Evolutionary conservation across 2,888 invertebrate genomes (phyloP), one percentile per base, ranked within the genome.

Genomic region (Eupeodes latifasciatus): DNA sequence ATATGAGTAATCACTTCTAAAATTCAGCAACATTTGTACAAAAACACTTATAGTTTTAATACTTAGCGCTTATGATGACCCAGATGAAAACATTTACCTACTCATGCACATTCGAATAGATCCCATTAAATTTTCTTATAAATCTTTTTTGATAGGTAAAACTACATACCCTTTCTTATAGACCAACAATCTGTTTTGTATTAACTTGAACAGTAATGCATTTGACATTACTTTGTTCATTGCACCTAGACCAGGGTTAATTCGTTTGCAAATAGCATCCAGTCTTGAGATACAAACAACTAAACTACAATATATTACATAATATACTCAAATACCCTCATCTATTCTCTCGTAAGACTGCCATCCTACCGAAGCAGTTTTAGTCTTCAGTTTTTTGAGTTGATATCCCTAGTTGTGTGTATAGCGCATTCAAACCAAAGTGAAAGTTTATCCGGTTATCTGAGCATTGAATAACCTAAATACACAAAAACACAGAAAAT

Each of bases 391-490:
- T n/a, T 47, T 79, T 64, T 76, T 75, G 66, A 12, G 79, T 44
- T 76, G 79, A 71, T n/a, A 79, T 44, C 71, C 76, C 57, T 53
- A 55, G 19, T 40, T 40, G 53, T 49, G 19, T 59, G 53, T 9
- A 53, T 40, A 49, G 53, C 47, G 80, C 47, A 27, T 16, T 62
- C 14, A 34, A 85, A 57, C 19, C 47, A 78, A 85, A 88, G 88
- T 78, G 88, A 88, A 88, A 88, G 88, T 88, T 64, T 85, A 69
- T 85, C 88, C 78, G 85, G 85, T 88, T 88, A 72, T 78, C 74
- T 81, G 74, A 36, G 16, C 85, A 78, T 85, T 81, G 74, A 49
- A 75, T 88, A 88, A 88, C 87, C 77, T n/a, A 77, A 77, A 85
- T 66, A 62, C 49, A 81, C 79, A 62, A 57, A 34, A 40, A 40